Base-by-base conservation (phyloP, 53 echinoderm and acorn worm species). In the Arbacia lixula region DNA sequence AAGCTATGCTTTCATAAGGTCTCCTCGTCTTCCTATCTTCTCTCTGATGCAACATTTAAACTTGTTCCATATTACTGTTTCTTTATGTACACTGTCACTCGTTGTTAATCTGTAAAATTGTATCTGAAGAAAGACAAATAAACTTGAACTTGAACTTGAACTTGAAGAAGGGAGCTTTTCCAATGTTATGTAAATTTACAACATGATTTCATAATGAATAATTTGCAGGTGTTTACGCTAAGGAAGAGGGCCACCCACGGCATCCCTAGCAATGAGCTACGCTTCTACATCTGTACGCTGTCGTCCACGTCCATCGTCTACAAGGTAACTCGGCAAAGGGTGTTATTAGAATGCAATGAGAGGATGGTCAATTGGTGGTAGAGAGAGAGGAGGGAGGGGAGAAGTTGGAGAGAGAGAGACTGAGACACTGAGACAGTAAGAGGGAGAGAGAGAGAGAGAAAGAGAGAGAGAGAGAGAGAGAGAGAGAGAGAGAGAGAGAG, bases 281-380 rank as follows among this genome's bases (percentile, higher is more conserved):
- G 91, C 19, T 89, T 89, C 65, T 89, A 89, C 69, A 92, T 95
- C 60, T 93, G 88, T 32, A 90, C 86, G 17, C 66, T 97, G 56
- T 97, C 97, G 0, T 42, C 94, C 36, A 90, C 86, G 54, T 85
- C 90, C 3, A 56, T 97, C 27, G 86, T 97, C 1, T 97, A 94
- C 71, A 97, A 97, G 97, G 97, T 97, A 86, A 79, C 79, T 68
- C 26, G 40, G 69, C 6, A 41, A 2, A n/a, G 14, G 69, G 36
- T 68, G 42, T 40, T 27, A 40, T 68, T 0, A 43, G 12, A 42
- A 42, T 10, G 4, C 26, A n/a, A 29, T 42, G 21, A 42, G 12
- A 10, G 2, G 3, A 43, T 40, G 26, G 2, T 46, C 49, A 46
- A 14, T 46, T 46, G 49, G 49, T 46, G 49, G 14, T 14, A 46